phyloP scores from a whole-genome alignment of 2,797 vertebrate genomes.

The Cryptoblepharus egeriae region DNA sequence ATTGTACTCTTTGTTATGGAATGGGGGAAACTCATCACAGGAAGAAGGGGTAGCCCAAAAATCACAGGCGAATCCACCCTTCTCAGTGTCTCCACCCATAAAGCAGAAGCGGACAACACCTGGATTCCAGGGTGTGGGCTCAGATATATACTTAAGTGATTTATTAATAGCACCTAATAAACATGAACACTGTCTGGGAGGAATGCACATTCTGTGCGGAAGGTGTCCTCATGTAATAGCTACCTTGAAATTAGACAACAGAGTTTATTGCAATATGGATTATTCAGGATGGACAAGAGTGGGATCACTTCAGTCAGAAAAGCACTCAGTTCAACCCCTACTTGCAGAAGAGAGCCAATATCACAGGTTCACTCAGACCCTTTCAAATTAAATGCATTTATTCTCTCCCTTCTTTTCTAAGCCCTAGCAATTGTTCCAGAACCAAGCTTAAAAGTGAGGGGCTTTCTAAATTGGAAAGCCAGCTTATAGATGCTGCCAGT shows the following conservation, averaged over 20 bases:
- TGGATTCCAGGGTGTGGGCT: conserved; percentile 5
- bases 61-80: background rate
- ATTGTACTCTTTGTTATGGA: too few species aligned
- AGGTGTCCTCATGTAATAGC: background rate
- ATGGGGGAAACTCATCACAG: background rate
- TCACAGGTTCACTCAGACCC: background rate
- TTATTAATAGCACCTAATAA: conserved; percentile 17
- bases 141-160: background rate
- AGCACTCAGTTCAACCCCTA: conserved; percentile 1
- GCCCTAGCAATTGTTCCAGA: background rate
- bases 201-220: background rate
- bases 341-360: conserved; percentile 38
- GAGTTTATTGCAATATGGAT: background rate
- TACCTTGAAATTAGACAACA: background rate
- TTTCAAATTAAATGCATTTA: background rate
- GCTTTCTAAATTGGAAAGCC: background rate
- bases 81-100: conserved; percentile 4
- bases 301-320: rapidly evolving
- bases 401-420: background rate
- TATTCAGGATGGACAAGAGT: background rate
- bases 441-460: background rate
- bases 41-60: background rate
- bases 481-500: background rate
- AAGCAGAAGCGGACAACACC: conserved; percentile 9
- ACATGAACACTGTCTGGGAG: background rate